phyloP scores from a whole-genome alignment of 2,797 vertebrate species.

The Gymnoscopelus microlampas region DNA sequence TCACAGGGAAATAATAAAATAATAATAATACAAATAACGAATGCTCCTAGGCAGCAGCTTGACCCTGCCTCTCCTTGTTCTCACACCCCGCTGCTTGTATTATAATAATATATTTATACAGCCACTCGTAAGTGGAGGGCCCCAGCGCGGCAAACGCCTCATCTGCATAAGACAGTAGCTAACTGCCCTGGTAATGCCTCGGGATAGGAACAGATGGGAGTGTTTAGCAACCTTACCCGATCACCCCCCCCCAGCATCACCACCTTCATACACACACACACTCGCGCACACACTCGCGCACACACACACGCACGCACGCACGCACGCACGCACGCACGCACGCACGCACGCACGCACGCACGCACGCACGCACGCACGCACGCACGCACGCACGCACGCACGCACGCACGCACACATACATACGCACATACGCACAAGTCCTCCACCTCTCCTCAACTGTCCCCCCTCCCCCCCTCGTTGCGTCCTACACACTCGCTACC shows the following conservation, averaged over 20 bases:
- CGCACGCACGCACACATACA: no score
- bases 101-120: constrained; percentile 74
- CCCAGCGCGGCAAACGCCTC: constrained; percentile 62
- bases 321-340: neutral
- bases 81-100: constrained; percentile 63
- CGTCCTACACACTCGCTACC: constrained; percentile 20
- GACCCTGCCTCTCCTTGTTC: constrained; percentile 82
- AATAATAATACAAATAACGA: constrained; percentile 52
- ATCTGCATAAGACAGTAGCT: constrained; percentile 90
- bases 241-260: constrained; percentile 65
- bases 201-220: constrained; percentile 90
- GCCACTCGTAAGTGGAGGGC: constrained; percentile 82
- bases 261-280: constrained; percentile 16
- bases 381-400: constrained; percentile 18
- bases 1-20: constrained; percentile 71
- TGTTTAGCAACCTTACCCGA: constrained; percentile 85
- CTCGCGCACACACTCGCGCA: constrained; percentile 33
- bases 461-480: constrained; percentile 20
- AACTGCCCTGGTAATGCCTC: constrained; percentile 81
- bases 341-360: neutral
- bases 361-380: neutral
- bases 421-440: neutral
- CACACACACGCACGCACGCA: constrained; percentile 10
- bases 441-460: constrained; percentile 29
- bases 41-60: constrained; percentile 86